Percentiles rank a stretch among this genome's conserved stretches.
Evolutionary conservation across 2,888 invertebrate species (phyloP).

Genomic region (Meteorus cinctellus): DNA sequence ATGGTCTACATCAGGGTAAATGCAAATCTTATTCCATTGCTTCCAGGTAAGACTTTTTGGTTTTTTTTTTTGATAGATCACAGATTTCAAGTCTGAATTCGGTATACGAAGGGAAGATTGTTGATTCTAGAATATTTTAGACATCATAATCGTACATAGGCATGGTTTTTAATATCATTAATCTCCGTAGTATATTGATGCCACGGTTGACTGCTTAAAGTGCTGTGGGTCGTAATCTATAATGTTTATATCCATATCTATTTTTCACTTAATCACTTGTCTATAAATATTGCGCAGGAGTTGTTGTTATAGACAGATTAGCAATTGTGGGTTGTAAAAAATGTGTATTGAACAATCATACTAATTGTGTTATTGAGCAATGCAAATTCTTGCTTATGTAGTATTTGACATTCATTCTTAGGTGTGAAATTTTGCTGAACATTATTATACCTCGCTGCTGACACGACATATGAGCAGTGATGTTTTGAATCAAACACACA

Average conservation of each 20-base stretch:
- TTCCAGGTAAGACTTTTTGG: too few relatives aligned
- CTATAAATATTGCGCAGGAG: background rate
- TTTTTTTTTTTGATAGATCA: too few relatives aligned
- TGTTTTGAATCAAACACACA: constrained; percentile 6
- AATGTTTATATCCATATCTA: background rate
- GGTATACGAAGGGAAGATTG: too few relatives aligned
- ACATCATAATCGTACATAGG: too few relatives aligned
- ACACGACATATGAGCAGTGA: background rate
- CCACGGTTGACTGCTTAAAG: too few relatives aligned
- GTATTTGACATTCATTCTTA: background rate
- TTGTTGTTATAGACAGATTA: background rate
- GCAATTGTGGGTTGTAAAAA: background rate
- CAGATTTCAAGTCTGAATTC: too few relatives aligned
- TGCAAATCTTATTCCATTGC: too few relatives aligned
- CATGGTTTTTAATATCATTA: too few relatives aligned
- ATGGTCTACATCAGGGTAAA: too few relatives aligned
- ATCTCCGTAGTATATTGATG: too few relatives aligned
- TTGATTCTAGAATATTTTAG: too few relatives aligned
- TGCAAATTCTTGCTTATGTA: background rate
- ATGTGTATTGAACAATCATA: too few relatives aligned
- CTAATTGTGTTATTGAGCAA: background rate
- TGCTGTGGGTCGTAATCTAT: background rate
- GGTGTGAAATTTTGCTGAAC: background rate
- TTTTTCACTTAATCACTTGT: background rate
- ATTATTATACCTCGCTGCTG: background rate